Base-by-base conservation (phyloP, 2,888 invertebrate genomes). In the Corbicula japonica region DNA sequence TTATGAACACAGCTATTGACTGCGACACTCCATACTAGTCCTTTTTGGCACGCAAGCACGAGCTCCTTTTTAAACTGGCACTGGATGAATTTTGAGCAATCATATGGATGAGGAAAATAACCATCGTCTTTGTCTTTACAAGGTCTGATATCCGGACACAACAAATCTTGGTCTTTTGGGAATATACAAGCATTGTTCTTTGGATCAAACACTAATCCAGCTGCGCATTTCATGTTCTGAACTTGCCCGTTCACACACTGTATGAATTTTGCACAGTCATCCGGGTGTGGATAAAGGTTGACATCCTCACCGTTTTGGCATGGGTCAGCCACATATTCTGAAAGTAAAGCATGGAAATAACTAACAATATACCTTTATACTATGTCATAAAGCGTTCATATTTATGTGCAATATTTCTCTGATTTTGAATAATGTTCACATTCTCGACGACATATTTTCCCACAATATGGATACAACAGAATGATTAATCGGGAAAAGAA, bases 31-130 rank as follows among this genome's bases (percentile, higher is more conserved):
- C 89, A 90, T 2, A 88, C 84, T 1, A 87, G 77, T 8, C 80
- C 86, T 1, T 70, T 21, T 3, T 84, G 70, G 63, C 90, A 90
- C 12, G 73, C 52, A 21, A 84, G 70, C 5, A 89, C 71, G 1
- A 76, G 76, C 34, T 88, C 86, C n/a, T 70, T 77, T 3, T 82
- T 84, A 41, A 75, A 72, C 46, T 87, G 84, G 68, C 91, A 91
- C 71, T 88, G 87, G 32, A 89, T 86, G 60, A 86, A 91, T 34
- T 88, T 77, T 26, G 86, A 76, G 69, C 91, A 91, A 56, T 87
- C 80, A 30, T 72, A 81, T 6, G 89, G 90, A 62, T 91, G 90
- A 1, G 87, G 82, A 56, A 87, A 88, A 73, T 89, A 88, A 2
- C 87, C 88, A 30, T 86, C 86, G 32, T 80, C 78, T 32, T 85